These are phyloP conservation scores for Aporophyla nigra DNA, from an alignment of 2,888 invertebrate species.

Conservation along the genomic window DNA sequence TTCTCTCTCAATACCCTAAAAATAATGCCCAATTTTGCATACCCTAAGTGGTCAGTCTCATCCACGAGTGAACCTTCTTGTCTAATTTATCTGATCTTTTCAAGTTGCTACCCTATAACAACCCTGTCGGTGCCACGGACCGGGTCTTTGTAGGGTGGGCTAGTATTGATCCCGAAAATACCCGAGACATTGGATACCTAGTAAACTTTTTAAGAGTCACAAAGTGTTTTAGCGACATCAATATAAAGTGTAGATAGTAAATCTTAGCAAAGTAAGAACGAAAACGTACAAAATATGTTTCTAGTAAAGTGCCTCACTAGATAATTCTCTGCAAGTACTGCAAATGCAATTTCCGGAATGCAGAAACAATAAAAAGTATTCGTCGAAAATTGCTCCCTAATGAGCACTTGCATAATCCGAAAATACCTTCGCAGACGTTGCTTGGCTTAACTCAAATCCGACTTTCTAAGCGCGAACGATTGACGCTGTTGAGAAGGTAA, in stretches of 20 bases:
- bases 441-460: slow-evolving; percentile 46
- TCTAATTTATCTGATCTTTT: slow-evolving; percentile 16
- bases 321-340: slow-evolving; percentile 17
- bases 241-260: not conserved
- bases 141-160: not conserved
- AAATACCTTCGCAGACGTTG: slow-evolving; percentile 48
- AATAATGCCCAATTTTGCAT: not conserved
- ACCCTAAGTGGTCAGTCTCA: not conserved
- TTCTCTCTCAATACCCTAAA: not conserved
- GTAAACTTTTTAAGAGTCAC: slow-evolving; percentile 1
- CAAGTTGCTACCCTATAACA: slow-evolving; percentile 2
- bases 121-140: not conserved
- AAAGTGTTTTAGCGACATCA: not conserved
- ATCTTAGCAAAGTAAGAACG: not conserved
- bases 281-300: not conserved
- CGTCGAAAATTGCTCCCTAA: slow-evolving; percentile 50
- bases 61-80: not conserved
- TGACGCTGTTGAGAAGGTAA: slow-evolving; percentile 53
- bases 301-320: not conserved
- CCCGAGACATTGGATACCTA: not conserved
- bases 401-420: slow-evolving; percentile 56
- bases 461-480: slow-evolving; percentile 58
- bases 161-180: slow-evolving; percentile 23
- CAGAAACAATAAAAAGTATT: slow-evolving; percentile 43
- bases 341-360: slow-evolving; percentile 29